These are phyloP conservation scores for Solenopsis fugax DNA, from an alignment of 1,140 invertebrate species.

Conservation along the genomic window DNA sequence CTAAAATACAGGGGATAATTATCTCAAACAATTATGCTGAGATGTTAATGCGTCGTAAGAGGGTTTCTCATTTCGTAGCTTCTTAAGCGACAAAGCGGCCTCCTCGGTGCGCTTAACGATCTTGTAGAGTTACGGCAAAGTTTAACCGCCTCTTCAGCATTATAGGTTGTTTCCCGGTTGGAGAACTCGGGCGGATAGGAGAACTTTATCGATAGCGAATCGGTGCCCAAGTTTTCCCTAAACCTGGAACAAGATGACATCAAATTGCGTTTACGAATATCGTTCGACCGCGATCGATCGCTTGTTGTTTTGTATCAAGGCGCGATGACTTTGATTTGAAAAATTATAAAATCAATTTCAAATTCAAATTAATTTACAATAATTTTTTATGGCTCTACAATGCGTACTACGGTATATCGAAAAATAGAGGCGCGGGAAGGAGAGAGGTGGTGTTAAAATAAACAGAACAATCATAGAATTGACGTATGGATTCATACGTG, in stretches of 20 bases:
- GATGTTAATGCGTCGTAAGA: slow-evolving; percentile 33
- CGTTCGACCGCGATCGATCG: not conserved
- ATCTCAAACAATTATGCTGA: slow-evolving; percentile 65
- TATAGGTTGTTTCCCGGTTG: slow-evolving; percentile 8
- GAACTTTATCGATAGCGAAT: slow-evolving; percentile 30
- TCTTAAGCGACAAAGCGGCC: slow-evolving; percentile 36
- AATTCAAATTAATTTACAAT: not conserved
- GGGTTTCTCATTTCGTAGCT: slow-evolving; percentile 62
- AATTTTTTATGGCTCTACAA: not conserved
- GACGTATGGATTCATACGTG: slow-evolving; percentile 76
- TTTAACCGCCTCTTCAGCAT: slow-evolving; percentile 34
- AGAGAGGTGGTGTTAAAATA: not conserved
- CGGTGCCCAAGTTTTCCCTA: not conserved
- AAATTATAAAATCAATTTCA: slow-evolving; percentile 3
- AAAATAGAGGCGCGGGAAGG: not conserved
- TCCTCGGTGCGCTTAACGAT: slow-evolving; percentile 62
- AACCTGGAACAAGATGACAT: slow-evolving; percentile 12
- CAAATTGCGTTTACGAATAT: not conserved
- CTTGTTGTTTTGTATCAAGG: not conserved
- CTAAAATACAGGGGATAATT: slow-evolving; percentile 64
- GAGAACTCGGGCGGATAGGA: slow-evolving; percentile 8
- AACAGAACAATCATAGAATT: not conserved
- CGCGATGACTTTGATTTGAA: not conserved
- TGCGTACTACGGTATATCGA: not conserved
- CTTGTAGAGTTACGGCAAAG: slow-evolving; percentile 27